Conservation (phyloP, 2,888 invertebrate genomes). For the Hofmannophila pseudospretella region DNA sequence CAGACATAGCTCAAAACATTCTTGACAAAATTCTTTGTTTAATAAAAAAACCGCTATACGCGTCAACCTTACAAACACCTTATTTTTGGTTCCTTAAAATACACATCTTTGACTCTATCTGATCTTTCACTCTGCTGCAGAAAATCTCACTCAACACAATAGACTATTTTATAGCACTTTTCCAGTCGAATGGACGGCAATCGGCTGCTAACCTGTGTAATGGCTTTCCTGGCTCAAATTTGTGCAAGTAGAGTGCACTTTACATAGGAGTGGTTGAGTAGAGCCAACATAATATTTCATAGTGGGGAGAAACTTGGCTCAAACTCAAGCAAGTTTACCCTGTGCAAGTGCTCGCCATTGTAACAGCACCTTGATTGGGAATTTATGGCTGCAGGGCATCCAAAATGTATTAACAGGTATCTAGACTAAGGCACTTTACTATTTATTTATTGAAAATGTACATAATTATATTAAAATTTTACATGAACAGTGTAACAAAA, state of each 20-base stretch:
- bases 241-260: slow-evolving; percentile 54
- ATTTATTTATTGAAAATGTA: too few relatives aligned
- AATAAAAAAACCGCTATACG: too few relatives aligned
- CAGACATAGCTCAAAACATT: too few relatives aligned
- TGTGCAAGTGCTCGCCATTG: slow-evolving; percentile 25
- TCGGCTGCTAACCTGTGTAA: slow-evolving; percentile 36
- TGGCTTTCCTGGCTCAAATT: slow-evolving; percentile 43
- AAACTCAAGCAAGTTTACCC: slow-evolving; percentile 40
- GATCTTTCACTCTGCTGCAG: too few relatives aligned
- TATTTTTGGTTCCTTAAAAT: too few relatives aligned
- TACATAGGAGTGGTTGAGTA: slow-evolving; percentile 43
- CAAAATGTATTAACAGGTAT: not conserved
- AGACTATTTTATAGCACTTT: slow-evolving; percentile 47
- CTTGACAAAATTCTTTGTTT: too few relatives aligned
- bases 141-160: too few relatives aligned
- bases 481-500: too few relatives aligned
- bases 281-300: slow-evolving; percentile 56
- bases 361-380: slow-evolving; percentile 43
- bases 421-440: too few relatives aligned
- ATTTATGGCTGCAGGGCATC: slow-evolving; percentile 30
- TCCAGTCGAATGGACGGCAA: slow-evolving; percentile 40
- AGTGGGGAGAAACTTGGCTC: slow-evolving; percentile 45
- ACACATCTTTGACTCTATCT: too few relatives aligned
- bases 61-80: too few relatives aligned
- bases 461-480: too few relatives aligned